Percentiles rank a stretch among this genome's conserved stretches.
These are phyloP conservation scores for Clivina fossor DNA, from an alignment of 2,888 invertebrate species.

Conservation along the genomic window DNA sequence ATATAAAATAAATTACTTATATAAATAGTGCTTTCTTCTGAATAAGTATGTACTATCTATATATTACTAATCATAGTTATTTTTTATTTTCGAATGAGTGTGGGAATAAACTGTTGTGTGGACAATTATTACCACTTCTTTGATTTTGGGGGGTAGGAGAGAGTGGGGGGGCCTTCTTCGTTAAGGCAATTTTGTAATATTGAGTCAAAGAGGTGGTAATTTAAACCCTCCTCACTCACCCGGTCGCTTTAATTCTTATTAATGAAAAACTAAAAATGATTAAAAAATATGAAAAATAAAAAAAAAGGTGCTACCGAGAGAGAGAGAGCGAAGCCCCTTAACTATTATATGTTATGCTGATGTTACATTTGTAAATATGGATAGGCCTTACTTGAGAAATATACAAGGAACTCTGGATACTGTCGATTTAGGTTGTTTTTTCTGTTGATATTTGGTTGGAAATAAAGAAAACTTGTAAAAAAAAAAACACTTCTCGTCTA, in stretches of 20 bases:
- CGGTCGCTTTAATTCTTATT: slow-evolving; percentile 30
- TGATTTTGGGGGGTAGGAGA: too few species aligned
- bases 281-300: slow-evolving; percentile 13
- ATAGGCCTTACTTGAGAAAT: slow-evolving; percentile 45
- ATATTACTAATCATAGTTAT: slow-evolving; percentile 34
- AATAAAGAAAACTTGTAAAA: slow-evolving; percentile 43
- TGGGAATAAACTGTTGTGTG: too few species aligned
- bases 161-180: too few species aligned
- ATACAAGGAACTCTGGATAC: slow-evolving; percentile 45
- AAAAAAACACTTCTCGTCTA: slow-evolving; percentile 22
- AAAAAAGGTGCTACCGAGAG: slow-evolving; percentile 40
- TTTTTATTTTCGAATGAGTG: too few species aligned
- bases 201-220: too few species aligned
- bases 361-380: slow-evolving; percentile 41
- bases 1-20: slow-evolving; percentile 35
- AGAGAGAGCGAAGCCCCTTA: slow-evolving; percentile 39
- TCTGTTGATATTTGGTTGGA: slow-evolving; percentile 46
- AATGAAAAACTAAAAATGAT: slow-evolving; percentile 17
- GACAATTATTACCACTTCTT: too few species aligned
- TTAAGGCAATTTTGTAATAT: too few species aligned
- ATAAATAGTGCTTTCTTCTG: slow-evolving; percentile 47
- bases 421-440: slow-evolving; percentile 45
- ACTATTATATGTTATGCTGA: slow-evolving; percentile 38
- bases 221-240: too few species aligned
- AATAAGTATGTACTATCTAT: slow-evolving; percentile 35